Percentiles rank a stretch among this genome's conserved stretches.
These are phyloP conservation scores for Diabrotica virgifera DNA, from an alignment of 1,140 invertebrate genomes.

Conservation along the genomic window DNA sequence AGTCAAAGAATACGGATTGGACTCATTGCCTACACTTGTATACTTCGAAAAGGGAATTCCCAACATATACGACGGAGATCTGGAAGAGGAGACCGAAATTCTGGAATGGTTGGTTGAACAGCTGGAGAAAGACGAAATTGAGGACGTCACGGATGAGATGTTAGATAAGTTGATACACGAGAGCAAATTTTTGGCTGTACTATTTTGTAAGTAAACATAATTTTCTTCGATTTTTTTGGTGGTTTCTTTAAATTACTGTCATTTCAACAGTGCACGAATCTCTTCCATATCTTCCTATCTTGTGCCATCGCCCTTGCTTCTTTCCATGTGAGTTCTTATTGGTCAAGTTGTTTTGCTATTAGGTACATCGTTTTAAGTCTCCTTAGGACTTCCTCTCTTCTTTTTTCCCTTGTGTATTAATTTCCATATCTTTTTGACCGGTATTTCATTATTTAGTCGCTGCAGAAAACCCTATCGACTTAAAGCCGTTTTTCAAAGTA, in stretches of 20 bases:
- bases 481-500: too few relatives aligned
- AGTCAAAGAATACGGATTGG: conserved; percentile 82
- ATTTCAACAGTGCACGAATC: too few relatives aligned
- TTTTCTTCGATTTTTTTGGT: not conserved
- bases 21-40: conserved; percentile 77
- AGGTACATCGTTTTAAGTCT: too few relatives aligned
- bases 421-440: too few relatives aligned
- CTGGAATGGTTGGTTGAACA: conserved; percentile 84
- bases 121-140: conserved; percentile 88
- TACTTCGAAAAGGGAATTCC: conserved; percentile 93
- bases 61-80: conserved; percentile 87
- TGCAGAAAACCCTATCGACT: too few relatives aligned
- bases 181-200: conserved; percentile 82
- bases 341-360: too few relatives aligned
- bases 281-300: too few relatives aligned
- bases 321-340: too few relatives aligned
- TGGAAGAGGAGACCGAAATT: conserved; percentile 88
- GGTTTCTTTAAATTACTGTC: not conserved
- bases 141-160: conserved; percentile 93
- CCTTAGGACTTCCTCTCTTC: too few relatives aligned
- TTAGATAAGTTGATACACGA: conserved; percentile 85
- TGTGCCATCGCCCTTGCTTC: too few relatives aligned
- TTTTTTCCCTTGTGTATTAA: too few relatives aligned
- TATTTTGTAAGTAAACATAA: conserved; percentile 76
- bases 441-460: too few relatives aligned